phyloP scores from a whole-genome alignment of 2,888 invertebrate genomes.

The Loripinus fragilis region DNA sequence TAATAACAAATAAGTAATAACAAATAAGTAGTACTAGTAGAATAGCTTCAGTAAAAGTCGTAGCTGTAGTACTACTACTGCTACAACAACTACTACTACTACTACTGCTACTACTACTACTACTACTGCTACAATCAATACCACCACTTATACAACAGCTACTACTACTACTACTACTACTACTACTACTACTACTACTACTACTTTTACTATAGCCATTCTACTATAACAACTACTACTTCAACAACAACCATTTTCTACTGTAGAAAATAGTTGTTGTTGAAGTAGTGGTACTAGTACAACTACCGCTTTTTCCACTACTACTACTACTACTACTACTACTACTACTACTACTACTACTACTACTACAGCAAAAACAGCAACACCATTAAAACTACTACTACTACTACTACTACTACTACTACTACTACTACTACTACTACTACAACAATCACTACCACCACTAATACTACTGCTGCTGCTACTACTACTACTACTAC shows the following conservation, averaged over 20 bases:
- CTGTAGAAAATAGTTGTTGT: constrained; percentile 12
- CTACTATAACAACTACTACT: constrained; percentile 14
- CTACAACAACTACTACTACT: too few species aligned
- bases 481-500: constrained; percentile 30
- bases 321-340: constrained; percentile 41
- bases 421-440: constrained; percentile 33
- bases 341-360: constrained; percentile 35
- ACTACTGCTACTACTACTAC: constrained; percentile 13
- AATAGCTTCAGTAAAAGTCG: constrained; percentile 3
- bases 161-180: constrained; percentile 30
- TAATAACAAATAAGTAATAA: too few species aligned
- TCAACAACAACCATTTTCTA: too few species aligned
- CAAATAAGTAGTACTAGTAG: too few species aligned
- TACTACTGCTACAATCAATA: too few species aligned
- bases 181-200: constrained; percentile 28
- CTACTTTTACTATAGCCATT: not conserved
- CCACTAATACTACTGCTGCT: too few species aligned
- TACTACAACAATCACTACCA: too few species aligned
- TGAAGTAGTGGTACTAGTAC: constrained; percentile 27
- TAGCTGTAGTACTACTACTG: constrained; percentile 1
- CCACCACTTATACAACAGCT: too few species aligned
- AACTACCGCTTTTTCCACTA: constrained; percentile 30
- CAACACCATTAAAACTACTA: too few species aligned
- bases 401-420: too few species aligned
- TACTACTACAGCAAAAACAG: too few species aligned